phyloP scores from a whole-genome alignment of 2,888 invertebrate species.

The Pollenia labialis region DNA sequence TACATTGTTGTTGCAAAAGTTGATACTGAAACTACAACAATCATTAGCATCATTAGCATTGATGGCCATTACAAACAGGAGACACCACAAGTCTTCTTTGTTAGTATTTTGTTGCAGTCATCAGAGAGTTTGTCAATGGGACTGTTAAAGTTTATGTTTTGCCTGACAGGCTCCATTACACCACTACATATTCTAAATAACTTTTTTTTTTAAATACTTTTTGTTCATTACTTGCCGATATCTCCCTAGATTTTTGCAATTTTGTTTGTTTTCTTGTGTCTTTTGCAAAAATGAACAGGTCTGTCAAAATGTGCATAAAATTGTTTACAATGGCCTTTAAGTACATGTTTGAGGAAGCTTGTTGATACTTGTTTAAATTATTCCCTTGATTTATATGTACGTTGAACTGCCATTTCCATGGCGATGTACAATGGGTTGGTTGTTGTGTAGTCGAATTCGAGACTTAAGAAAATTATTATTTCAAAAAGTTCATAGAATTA shows the following conservation, averaged over 20 bases:
- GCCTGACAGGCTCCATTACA: constrained; percentile 76
- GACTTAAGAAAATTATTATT: no score
- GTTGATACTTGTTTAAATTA: constrained; percentile 67
- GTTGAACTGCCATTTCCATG: constrained; percentile 21
- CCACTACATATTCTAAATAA: constrained; percentile 71
- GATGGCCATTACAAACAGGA: constrained; percentile 70
- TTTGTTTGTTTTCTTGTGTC: constrained; percentile 54
- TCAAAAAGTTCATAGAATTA: no score
- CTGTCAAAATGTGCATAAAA: constrained; percentile 74
- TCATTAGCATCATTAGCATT: constrained; percentile 76
- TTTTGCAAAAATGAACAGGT: constrained; percentile 69
- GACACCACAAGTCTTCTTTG: constrained; percentile 61
- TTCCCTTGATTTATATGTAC: constrained; percentile 69
- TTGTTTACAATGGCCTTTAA: constrained; percentile 66
- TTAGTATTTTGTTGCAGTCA: constrained; percentile 52
- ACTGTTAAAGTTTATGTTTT: constrained; percentile 76
- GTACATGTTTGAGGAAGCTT: constrained; percentile 67
- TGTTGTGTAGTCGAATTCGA: neutral
- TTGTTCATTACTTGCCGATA: constrained; percentile 20
- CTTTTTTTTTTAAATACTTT: constrained; percentile 22
- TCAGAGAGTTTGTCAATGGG: constrained; percentile 72
- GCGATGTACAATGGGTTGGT: constrained; percentile 35
- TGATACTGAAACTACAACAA: constrained; percentile 68
- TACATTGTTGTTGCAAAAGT: constrained; percentile 55
- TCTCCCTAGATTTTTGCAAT: constrained; percentile 5